These are phyloP conservation scores for Nematostella vectensis DNA, from an alignment of 92 coral and sea anemone genomes.

Conservation along the genomic window DNA sequence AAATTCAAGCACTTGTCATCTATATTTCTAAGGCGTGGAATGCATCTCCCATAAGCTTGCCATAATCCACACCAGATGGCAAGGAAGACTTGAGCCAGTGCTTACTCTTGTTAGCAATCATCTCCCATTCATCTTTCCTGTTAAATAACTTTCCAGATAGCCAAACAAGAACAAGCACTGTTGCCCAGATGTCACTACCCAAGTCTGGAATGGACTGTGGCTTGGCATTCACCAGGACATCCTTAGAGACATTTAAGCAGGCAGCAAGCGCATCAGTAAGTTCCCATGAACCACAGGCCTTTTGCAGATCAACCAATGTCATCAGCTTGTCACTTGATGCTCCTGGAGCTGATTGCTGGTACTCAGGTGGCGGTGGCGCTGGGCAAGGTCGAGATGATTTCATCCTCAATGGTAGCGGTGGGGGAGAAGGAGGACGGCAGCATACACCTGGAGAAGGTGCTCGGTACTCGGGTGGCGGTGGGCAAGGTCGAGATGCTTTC, in stretches of 20 bases:
- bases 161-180: constrained; percentile 9
- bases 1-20: no score
- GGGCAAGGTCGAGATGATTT: no score
- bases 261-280: constrained; percentile 12
- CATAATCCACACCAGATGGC: background rate
- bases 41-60: constrained; percentile 5
- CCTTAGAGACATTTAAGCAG: background rate
- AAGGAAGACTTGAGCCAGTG: constrained; percentile 4
- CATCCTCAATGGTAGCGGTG: background rate
- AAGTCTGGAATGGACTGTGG: constrained; percentile 1
- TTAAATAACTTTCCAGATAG: constrained; percentile 8
- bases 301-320: constrained; percentile 13
- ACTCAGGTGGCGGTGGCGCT: background rate
- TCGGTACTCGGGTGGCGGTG: background rate
- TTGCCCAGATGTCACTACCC: constrained; percentile 9
- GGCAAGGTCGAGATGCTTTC: no score
- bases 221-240: constrained; percentile 5
- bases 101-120: constrained; percentile 9
- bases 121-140: constrained; percentile 24
- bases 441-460: background rate
- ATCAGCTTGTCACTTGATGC: background rate
- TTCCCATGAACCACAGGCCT: constrained; percentile 15
- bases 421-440: background rate
- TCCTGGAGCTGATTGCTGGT: background rate
- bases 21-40: background rate